Base-by-base conservation (phyloP, 2,113 vertebrate genomes). In the Orientallactaga bullata region DNA sequence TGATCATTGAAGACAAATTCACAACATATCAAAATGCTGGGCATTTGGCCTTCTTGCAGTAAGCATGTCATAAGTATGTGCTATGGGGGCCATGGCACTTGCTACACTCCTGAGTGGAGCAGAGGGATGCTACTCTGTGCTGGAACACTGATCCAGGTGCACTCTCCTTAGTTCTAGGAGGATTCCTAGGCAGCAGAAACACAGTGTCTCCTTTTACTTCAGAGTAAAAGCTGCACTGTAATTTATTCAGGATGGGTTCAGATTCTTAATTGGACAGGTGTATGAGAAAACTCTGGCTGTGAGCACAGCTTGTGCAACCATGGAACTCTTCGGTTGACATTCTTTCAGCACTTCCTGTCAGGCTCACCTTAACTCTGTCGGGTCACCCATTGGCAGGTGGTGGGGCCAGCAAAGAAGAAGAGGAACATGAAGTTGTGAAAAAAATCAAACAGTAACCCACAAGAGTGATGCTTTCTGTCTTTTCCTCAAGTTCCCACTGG, bases 251-350 rank as follows among this genome's bases (percentile, higher is more conserved):
- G 85, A 82, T n/a, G 87, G 88, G 85, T 72, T 90, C 9, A 8
- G 89, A 66, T 89, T 95, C 95, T 91, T 96, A 96, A 90, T 93
- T 94, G 95, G 94, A 94, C 90, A 96, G 96, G 93, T 96, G 94
- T 95, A 94, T 80, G 87, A 76, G 77, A 78, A 94, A 94, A 84
- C 65, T 23, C 94, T 37, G 94, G 92, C 95, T 96, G 94, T 74
- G 96, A 92, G 60, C 96, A 51, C 95, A 95, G 96, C 58, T 0
- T 92, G 96, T 51, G 60, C 76, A 47, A 87, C 92, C 76, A 76
- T 74, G 1, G 7, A 94, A 93, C 74, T 90, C 87, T 87, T 68
- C 93, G 95, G 73, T 92, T 30, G 5, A 85, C 91, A 93, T 76
- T 65, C 69, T 94, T 96, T 95, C 93, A 51, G 74, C 91, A 90